Evolutionary conservation across 2,797 vertebrate genomes (phyloP).

Genomic region (Bradypodion pumilum): DNA sequence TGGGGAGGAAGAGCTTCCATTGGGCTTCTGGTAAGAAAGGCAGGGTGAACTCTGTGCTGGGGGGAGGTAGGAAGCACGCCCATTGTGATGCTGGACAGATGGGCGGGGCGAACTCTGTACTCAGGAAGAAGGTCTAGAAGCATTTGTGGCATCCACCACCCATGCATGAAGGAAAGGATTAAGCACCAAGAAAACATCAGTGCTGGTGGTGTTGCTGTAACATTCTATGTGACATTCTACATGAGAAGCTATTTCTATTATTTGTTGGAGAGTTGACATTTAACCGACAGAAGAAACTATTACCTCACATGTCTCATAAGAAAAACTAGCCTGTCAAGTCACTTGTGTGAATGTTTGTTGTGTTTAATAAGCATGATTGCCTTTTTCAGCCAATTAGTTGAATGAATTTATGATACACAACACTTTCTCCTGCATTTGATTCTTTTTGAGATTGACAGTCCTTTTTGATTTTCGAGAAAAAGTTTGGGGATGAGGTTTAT

Average conservation of each 20-base stretch:
- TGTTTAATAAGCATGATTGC: constrained; percentile 32
- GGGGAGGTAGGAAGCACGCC: too few relatives aligned
- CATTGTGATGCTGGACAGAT: too few relatives aligned
- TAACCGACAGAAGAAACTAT: constrained; percentile 2
- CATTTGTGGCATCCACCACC: background rate
- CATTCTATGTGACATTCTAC: background rate
- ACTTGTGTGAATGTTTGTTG: constrained; percentile 6
- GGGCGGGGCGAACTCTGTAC: too few relatives aligned
- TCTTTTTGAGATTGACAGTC: background rate
- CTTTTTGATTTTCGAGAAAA: background rate
- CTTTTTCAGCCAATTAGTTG: constrained; percentile 12
- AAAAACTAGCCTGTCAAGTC: constrained; percentile 18
- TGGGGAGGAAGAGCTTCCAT: too few relatives aligned
- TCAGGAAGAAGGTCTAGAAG: background rate
- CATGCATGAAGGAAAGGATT: background rate
- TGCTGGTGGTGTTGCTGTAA: background rate
- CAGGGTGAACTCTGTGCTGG: too few relatives aligned
- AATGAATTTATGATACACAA: background rate
- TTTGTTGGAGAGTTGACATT: constrained; percentile 6
- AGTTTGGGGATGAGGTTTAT: background rate
- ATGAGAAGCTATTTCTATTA: constrained; percentile 16
- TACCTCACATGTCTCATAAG: background rate
- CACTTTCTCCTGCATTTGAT: background rate
- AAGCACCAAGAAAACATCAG: background rate
- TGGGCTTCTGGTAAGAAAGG: too few relatives aligned